Percentiles rank a stretch among this genome's conserved stretches.
Evolutionary conservation across 2,888 invertebrate genomes (phyloP).

Genomic region (Xanthorhoe designata): DNA sequence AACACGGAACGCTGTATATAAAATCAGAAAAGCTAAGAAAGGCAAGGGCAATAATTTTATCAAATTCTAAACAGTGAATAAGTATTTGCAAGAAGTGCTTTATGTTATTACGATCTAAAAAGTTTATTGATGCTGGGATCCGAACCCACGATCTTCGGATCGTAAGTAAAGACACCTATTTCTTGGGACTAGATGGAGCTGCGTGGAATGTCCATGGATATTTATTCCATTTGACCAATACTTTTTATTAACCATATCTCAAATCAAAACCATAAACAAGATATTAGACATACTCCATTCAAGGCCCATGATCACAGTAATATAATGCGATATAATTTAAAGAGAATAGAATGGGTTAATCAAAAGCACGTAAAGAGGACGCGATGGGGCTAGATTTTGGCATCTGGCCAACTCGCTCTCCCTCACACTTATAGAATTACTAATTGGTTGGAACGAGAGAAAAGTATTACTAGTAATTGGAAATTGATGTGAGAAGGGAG

Average conservation of each 20-base stretch:
- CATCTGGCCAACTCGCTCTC: slow-evolving; percentile 51
- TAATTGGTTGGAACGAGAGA: slow-evolving; percentile 18
- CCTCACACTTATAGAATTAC: slow-evolving; percentile 24
- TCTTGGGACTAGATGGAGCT: too few relatives aligned
- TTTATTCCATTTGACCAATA: too few relatives aligned
- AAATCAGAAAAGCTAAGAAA: background rate
- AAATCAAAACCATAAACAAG: too few relatives aligned
- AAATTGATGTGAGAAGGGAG: slow-evolving; percentile 32
- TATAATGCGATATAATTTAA: slow-evolving; percentile 38
- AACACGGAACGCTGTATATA: background rate
- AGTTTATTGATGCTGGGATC: too few relatives aligned
- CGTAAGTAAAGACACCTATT: too few relatives aligned
- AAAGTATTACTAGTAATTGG: slow-evolving; percentile 22
- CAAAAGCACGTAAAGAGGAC: slow-evolving; percentile 61
- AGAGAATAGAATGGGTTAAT: slow-evolving; percentile 56
- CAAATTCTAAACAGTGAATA: too few relatives aligned
- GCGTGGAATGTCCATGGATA: too few relatives aligned
- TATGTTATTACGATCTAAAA: too few relatives aligned
- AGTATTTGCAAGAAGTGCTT: too few relatives aligned
- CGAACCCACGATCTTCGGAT: background rate
- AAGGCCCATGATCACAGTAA: slow-evolving; percentile 3
- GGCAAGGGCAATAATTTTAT: too few relatives aligned
- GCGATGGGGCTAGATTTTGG: slow-evolving; percentile 52
- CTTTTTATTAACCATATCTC: too few relatives aligned
- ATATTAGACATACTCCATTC: slow-evolving; percentile 1